Conservation (phyloP, 2,113 vertebrate genomes). For the Tachysurus fulvidraco region DNA sequence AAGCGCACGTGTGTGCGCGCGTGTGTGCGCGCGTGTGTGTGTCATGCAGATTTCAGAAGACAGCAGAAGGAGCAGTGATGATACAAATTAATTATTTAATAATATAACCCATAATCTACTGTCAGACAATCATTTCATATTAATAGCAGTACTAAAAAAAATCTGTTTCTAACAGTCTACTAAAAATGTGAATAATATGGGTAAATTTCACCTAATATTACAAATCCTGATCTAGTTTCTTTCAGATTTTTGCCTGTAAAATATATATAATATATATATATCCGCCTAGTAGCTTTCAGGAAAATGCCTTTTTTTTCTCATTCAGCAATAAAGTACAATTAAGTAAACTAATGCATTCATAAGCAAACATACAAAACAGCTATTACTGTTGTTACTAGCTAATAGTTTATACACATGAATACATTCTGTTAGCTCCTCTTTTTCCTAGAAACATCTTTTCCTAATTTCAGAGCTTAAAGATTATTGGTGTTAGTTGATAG, state of each 20-base stretch:
- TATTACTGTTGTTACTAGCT: not conserved
- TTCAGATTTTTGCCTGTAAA: not conserved
- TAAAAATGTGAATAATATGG: not conserved
- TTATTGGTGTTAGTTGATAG: not conserved
- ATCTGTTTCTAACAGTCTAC: not conserved
- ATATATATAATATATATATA: not conserved
- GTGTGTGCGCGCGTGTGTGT: not conserved
- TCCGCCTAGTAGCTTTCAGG: not conserved
- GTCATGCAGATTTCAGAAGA: not conserved
- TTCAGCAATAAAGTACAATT: not conserved
- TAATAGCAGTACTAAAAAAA: not conserved
- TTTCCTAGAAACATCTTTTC: not conserved
- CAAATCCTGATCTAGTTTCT: not conserved
- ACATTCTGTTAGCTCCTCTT: not conserved
- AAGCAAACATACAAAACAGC: too few species aligned
- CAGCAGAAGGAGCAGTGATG: not conserved
- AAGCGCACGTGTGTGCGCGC: too few species aligned
- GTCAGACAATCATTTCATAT: not conserved
- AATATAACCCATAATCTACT: not conserved
- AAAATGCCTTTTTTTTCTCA: not conserved
- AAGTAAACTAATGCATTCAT: not conserved
- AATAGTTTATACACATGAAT: not conserved
- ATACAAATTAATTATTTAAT: not conserved
- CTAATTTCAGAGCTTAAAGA: not conserved
- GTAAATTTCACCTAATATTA: not conserved